These are phyloP conservation scores for Redunca redunca DNA, from an alignment of 2,113 vertebrate genomes.

Conservation along the genomic window DNA sequence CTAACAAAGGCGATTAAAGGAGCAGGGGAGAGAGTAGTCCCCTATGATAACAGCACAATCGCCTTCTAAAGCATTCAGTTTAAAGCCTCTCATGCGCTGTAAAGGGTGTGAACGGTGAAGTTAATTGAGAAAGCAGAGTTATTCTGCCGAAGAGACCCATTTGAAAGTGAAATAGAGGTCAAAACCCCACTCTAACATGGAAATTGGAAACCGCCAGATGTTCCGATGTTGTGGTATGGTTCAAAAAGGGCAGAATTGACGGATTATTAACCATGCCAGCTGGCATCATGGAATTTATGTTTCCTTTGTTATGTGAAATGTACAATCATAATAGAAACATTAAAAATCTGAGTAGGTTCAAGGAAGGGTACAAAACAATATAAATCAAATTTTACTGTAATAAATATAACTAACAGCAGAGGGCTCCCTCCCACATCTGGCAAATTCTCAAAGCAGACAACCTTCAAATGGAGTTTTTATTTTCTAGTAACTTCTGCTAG, in stretches of 20 bases:
- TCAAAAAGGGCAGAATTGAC: conserved; percentile 66
- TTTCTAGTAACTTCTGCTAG: conserved; percentile 10
- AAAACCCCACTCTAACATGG: conserved; percentile 55
- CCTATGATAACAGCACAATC: background rate
- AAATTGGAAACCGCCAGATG: conserved; percentile 79
- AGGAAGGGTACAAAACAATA: conserved; percentile 4
- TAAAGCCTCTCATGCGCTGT: conserved; percentile 6
- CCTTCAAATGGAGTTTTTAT: background rate
- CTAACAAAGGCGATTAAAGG: background rate
- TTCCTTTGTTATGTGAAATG: conserved; percentile 63
- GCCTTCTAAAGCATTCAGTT: background rate
- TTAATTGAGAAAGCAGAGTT: conserved; percentile 57
- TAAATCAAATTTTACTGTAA: conserved; percentile 58
- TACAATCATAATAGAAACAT: conserved; percentile 60
- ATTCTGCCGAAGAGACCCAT: conserved; percentile 62
- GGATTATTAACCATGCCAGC: conserved; percentile 72
- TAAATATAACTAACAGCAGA: conserved; percentile 80
- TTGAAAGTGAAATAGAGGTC: conserved; percentile 75
- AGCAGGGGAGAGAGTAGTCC: background rate
- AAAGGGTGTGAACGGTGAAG: conserved; percentile 30
- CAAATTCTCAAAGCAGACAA: conserved; percentile 34
- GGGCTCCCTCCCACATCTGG: conserved; percentile 76
- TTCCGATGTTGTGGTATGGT: conserved; percentile 59
- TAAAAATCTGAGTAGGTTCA: conserved; percentile 59
- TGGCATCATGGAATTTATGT: conserved; percentile 68